Evolutionary conservation across 1,140 invertebrate genomes (phyloP).

Genomic region (Orussus abietinus): DNA sequence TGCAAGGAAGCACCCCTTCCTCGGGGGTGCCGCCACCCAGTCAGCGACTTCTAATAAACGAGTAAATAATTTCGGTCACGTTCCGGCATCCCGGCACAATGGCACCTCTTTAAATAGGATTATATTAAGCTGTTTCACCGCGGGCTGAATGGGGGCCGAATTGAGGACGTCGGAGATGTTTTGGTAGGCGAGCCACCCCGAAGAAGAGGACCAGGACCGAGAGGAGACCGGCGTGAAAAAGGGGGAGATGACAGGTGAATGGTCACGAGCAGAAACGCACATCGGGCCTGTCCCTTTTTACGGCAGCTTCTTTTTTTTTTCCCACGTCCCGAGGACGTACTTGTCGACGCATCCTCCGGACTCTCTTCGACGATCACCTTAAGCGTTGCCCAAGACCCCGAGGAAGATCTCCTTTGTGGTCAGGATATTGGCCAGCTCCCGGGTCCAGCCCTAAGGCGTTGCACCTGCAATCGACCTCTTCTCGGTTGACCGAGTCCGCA

Average conservation of each 20-base stretch:
- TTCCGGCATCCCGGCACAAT: constrained; percentile 37
- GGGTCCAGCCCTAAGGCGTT: too few relatives aligned
- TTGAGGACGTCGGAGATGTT: constrained; percentile 48
- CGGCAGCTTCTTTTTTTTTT: too few relatives aligned
- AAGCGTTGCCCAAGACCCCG: too few relatives aligned
- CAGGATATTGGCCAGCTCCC: too few relatives aligned
- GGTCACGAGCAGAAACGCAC: constrained; percentile 36
- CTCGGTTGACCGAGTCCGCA: too few relatives aligned
- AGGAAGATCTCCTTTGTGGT: too few relatives aligned
- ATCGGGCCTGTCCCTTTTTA: constrained; percentile 15
- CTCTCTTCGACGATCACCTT: too few relatives aligned
- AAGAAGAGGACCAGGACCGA: constrained; percentile 23
- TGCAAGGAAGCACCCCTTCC: too few relatives aligned
- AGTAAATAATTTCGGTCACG: constrained; percentile 55
- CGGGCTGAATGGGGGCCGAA: constrained; percentile 50
- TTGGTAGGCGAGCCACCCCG: constrained; percentile 46
- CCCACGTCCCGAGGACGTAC: constrained; percentile 23
- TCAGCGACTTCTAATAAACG: constrained; percentile 45
- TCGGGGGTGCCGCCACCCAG: too few relatives aligned
- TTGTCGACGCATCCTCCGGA: too few relatives aligned
- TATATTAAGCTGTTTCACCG: constrained; percentile 54
- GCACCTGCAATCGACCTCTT: too few relatives aligned
- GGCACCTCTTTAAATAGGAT: constrained; percentile 49
- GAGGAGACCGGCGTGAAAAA: constrained; percentile 20
- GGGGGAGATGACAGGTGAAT: constrained; percentile 49